phyloP scores from a whole-genome alignment of 2,113 vertebrate species.

The Galeopterus variegatus region DNA sequence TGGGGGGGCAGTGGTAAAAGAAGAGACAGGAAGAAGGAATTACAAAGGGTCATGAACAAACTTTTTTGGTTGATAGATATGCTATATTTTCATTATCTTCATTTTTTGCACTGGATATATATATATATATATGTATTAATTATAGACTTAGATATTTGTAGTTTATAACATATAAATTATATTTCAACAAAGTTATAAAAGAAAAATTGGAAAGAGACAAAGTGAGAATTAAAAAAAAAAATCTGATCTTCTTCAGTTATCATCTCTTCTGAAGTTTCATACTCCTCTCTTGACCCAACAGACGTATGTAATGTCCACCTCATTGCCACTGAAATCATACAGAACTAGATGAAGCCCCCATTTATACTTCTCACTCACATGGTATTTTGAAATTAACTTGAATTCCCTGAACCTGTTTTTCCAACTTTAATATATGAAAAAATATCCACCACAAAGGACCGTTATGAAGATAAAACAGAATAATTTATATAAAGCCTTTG shows the following conservation, averaged over 20 bases:
- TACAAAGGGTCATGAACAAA: neutral
- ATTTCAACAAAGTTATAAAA: neutral
- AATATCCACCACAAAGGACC: neutral
- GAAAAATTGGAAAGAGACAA: neutral
- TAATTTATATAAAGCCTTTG: conserved; percentile 5
- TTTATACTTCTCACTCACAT: neutral
- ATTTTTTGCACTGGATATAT: accelerated
- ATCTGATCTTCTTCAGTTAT: neutral
- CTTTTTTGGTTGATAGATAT: neutral
- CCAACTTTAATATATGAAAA: neutral
- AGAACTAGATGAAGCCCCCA: neutral
- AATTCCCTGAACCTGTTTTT: neutral
- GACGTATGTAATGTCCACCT: neutral
- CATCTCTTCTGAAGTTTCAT: neutral
- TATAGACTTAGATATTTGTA: neutral
- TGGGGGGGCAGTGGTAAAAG: accelerated
- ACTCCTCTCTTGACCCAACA: neutral
- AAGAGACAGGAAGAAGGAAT: neutral
- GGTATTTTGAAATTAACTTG: neutral
- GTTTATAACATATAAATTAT: neutral
- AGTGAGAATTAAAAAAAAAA: neutral
- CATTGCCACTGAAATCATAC: neutral
- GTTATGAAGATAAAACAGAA: neutral
- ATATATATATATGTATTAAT: neutral
- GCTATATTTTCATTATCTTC: neutral